Conservation (phyloP, 2,113 vertebrate genomes). For the Sylvietta virens region DNA sequence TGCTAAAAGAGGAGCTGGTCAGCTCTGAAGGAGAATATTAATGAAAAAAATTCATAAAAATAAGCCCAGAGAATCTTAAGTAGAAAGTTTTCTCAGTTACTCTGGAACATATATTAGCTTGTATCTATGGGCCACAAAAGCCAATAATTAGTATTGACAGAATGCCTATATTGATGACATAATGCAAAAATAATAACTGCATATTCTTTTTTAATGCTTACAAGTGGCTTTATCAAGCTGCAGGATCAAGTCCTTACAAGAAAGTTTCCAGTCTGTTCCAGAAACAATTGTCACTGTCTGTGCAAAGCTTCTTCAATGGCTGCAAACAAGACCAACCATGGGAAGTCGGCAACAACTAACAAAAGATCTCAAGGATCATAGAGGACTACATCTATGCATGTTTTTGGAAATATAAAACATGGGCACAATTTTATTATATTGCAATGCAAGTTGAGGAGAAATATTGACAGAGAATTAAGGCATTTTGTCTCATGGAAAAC, state of each 20-base stretch:
- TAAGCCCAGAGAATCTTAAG: background rate
- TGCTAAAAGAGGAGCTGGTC: background rate
- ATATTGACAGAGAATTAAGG: background rate
- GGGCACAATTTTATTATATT: background rate
- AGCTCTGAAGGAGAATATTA: background rate
- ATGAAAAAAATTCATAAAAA: background rate
- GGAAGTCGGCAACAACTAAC: background rate
- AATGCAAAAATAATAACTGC: background rate
- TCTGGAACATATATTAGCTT: background rate
- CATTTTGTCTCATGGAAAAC: background rate
- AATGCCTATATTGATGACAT: background rate
- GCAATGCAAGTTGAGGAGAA: background rate
- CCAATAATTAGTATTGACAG: background rate
- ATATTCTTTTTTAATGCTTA: background rate
- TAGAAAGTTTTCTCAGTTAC: background rate
- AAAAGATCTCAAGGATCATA: background rate
- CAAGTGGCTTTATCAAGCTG: background rate
- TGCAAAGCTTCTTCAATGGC: background rate
- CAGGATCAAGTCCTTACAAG: background rate
- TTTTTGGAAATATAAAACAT: background rate
- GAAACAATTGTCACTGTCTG: background rate
- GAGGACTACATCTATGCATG: background rate
- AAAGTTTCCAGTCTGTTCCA: background rate
- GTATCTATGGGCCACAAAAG: background rate
- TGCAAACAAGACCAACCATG: background rate